Conservation (phyloP, 2,888 invertebrate genomes). For the Scaptomyza parva region DNA sequence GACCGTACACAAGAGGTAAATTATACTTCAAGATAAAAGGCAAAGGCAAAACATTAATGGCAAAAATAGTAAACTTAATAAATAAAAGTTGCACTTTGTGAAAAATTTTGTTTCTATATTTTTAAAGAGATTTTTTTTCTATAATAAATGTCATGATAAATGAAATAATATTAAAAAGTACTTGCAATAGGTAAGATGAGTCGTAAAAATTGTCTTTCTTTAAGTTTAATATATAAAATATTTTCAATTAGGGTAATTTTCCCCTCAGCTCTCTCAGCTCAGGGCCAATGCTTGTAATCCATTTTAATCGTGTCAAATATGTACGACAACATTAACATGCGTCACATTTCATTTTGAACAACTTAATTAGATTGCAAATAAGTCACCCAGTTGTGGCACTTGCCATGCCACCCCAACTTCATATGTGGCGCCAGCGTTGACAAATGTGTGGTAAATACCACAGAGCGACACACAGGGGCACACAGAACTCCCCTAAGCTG, state of each 20-base stretch:
- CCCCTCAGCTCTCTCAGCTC: neutral
- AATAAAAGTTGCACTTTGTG: too few relatives aligned
- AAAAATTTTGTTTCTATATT: too few relatives aligned
- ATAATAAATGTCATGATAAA: neutral
- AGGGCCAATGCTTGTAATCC: slow-evolving; percentile 16
- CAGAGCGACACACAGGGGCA: slow-evolving; percentile 8
- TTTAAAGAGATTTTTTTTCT: too few relatives aligned
- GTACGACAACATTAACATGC: slow-evolving; percentile 52
- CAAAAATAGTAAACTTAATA: neutral
- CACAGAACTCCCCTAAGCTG: slow-evolving; percentile 18
- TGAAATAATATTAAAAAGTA: too few relatives aligned
- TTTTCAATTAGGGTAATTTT: neutral
- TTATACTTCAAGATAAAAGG: neutral
- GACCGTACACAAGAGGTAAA: neutral
- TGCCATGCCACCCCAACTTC: slow-evolving; percentile 30
- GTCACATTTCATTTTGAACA: slow-evolving; percentile 76
- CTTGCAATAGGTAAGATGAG: too few relatives aligned
- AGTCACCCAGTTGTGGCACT: slow-evolving; percentile 62
- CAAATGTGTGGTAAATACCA: slow-evolving; percentile 72
- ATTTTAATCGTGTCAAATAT: slow-evolving; percentile 52
- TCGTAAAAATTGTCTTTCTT: too few relatives aligned
- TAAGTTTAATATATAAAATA: too few relatives aligned
- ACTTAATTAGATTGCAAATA: slow-evolving; percentile 76
- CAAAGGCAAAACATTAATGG: neutral
- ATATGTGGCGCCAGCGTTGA: slow-evolving; percentile 72